Percentiles rank a stretch among this genome's conserved stretches.
phyloP scores from a whole-genome alignment of 2,888 invertebrate genomes.

The Thysanoteuthis rhombus region DNA sequence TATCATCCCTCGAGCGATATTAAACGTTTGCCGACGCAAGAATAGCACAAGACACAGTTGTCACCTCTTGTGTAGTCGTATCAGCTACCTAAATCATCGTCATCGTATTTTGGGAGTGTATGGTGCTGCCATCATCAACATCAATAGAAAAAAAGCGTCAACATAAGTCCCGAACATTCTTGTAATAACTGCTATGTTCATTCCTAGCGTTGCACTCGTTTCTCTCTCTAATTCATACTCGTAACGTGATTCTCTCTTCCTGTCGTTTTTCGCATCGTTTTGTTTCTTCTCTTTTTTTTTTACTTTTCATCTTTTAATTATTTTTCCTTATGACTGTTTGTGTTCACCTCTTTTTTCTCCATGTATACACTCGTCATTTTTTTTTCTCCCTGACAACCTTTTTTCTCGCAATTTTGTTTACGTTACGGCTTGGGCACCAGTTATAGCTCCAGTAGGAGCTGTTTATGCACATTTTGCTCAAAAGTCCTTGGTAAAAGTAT shows the following conservation, averaged over 20 bases:
- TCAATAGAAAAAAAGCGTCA: neutral
- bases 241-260: neutral
- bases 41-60: neutral
- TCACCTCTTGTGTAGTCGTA: too few relatives aligned
- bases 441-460: too few relatives aligned
- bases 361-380: too few relatives aligned
- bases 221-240: neutral
- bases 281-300: too few relatives aligned
- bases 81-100: neutral
- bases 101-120: neutral
- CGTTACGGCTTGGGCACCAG: too few relatives aligned
- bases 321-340: too few relatives aligned
- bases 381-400: too few relatives aligned
- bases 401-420: too few relatives aligned
- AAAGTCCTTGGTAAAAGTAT: too few relatives aligned
- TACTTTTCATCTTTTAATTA: neutral
- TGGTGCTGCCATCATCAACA: neutral
- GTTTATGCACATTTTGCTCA: too few relatives aligned
- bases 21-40: neutral
- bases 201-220: neutral
- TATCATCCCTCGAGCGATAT: neutral
- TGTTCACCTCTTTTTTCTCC: too few relatives aligned
- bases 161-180: neutral
- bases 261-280: neutral
- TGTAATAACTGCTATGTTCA: neutral